Evolutionary conservation across 1,140 invertebrate species (phyloP).

Genomic region (Heliconius melpomene): DNA sequence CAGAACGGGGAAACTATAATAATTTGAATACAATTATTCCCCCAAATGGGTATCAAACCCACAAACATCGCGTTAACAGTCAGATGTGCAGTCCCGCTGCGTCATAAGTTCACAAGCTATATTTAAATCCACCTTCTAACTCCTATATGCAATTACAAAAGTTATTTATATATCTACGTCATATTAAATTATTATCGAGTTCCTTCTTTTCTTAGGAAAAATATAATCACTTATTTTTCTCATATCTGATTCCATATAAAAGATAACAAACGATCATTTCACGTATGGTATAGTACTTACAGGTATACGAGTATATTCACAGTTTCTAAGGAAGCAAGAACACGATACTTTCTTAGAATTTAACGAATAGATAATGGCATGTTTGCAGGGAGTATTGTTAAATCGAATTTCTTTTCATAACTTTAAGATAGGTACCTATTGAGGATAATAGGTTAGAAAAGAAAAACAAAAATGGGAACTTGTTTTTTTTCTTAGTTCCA

Average conservation of each 20-base stretch:
- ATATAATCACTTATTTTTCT: not conserved
- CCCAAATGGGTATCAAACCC: no score
- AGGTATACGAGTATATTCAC: not conserved
- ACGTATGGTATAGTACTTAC: not conserved
- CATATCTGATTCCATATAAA: conserved; percentile 5
- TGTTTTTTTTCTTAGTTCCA: no score
- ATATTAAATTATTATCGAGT: not conserved
- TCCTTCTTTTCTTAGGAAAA: not conserved
- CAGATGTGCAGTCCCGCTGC: no score
- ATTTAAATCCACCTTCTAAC: not conserved
- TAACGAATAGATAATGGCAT: conserved; percentile 3
- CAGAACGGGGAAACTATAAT: no score
- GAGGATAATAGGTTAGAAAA: no score
- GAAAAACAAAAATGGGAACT: no score
- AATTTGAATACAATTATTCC: not conserved
- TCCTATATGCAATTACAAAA: not conserved
- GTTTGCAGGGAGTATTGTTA: not conserved
- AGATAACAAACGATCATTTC: not conserved
- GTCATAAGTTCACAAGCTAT: no score
- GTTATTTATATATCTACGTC: not conserved
- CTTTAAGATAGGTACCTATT: not conserved
- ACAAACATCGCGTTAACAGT: no score
- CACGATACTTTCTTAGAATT: conserved; percentile 7
- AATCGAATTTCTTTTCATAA: not conserved
- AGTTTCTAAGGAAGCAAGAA: conserved; percentile 7